Percentiles rank a stretch among this genome's conserved stretches.
These are phyloP conservation scores for Nothobranchius kuhntae DNA, from an alignment of 2,113 vertebrate species.

Conservation along the genomic window DNA sequence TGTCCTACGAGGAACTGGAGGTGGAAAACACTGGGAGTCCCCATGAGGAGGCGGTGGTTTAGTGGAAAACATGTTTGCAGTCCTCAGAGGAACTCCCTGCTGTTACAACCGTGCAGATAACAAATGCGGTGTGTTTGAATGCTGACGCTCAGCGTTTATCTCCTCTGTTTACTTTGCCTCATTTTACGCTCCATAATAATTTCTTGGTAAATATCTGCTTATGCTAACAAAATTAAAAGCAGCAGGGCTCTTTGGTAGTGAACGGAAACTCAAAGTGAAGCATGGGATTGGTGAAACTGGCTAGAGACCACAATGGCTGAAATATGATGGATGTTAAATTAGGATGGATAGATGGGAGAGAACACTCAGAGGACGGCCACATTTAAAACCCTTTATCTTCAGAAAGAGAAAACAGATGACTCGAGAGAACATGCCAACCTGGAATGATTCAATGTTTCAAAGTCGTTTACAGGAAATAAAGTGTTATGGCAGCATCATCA, in stretches of 20 bases:
- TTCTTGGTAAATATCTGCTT: slow-evolving; percentile 39
- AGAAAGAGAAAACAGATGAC: not conserved
- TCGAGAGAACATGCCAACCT: slow-evolving; percentile 17
- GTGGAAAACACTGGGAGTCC: slow-evolving; percentile 48
- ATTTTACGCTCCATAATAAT: slow-evolving; percentile 3
- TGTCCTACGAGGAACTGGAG: slow-evolving; percentile 35
- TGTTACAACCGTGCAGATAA: slow-evolving; percentile 16
- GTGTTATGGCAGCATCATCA: slow-evolving; percentile 4
- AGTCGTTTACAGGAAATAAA: slow-evolving; percentile 30
- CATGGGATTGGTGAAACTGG: slow-evolving; percentile 18
- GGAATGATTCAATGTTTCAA: slow-evolving; percentile 17
- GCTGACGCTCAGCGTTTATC: slow-evolving; percentile 41
- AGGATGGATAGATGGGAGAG: slow-evolving; percentile 32
- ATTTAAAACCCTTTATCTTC: slow-evolving; percentile 33
- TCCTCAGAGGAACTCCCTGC: slow-evolving; percentile 29
- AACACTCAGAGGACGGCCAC: slow-evolving; percentile 30
- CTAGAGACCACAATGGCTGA: slow-evolving; percentile 26
- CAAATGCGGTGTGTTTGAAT: slow-evolving; percentile 24
- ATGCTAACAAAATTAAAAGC: slow-evolving; percentile 31
- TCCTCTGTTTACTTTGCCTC: slow-evolving; percentile 24
- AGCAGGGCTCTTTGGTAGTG: not conserved
- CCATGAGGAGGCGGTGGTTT: slow-evolving; percentile 38
- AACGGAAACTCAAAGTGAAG: slow-evolving; percentile 8
- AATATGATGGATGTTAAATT: slow-evolving; percentile 54
- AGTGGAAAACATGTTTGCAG: slow-evolving; percentile 59